phyloP scores from a whole-genome alignment of 2,797 vertebrate genomes.

The Octomys mimax region DNA sequence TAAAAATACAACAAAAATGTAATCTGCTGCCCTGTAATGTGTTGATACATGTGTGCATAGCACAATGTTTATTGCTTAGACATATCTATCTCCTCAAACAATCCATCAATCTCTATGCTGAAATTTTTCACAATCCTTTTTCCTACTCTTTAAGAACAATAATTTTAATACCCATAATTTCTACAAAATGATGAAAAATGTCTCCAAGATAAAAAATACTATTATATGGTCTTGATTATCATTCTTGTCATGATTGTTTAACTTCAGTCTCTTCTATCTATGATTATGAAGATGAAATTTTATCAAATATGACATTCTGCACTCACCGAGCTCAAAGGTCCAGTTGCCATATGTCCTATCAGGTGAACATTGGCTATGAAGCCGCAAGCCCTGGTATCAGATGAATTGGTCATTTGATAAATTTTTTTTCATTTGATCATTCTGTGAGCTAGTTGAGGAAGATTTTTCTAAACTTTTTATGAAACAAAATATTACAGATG shows the following conservation, averaged over 20 bases:
- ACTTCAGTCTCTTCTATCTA: not conserved
- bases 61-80: too few species aligned
- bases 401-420: not conserved
- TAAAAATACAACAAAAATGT: not conserved
- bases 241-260: conserved; percentile 6
- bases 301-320: not conserved
- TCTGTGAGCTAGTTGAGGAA: not conserved
- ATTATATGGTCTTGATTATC: not conserved
- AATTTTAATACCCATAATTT: not conserved
- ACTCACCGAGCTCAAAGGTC: not conserved
- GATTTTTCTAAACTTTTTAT: not conserved
- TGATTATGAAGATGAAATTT: not conserved
- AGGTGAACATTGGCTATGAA: not conserved
- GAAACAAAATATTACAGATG: not conserved
- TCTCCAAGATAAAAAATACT: not conserved
- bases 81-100: not conserved
- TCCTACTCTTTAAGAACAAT: not conserved
- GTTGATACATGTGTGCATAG: not conserved
- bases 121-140: not conserved
- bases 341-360: not conserved
- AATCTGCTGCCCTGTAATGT: not conserved
- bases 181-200: not conserved
- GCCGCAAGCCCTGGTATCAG: not conserved
- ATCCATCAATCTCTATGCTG: not conserved
- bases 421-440: too few species aligned